These are phyloP conservation scores for Cebus imitator DNA, from an alignment of 2,113 vertebrate genomes.

Conservation along the genomic window DNA sequence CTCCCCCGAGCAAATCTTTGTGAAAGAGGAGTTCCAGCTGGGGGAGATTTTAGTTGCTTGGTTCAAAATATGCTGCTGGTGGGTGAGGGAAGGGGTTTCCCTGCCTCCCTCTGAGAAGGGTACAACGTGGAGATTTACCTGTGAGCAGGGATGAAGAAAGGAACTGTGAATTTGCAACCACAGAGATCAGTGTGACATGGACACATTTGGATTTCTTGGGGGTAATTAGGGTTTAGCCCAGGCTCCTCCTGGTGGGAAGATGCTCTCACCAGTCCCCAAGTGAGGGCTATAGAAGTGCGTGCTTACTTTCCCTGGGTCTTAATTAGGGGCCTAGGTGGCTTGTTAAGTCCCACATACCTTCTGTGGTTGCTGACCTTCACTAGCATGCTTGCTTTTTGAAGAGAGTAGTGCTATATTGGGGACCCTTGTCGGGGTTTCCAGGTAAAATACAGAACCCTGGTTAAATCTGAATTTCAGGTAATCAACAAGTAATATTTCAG, in stretches of 20 bases:
- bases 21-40: constrained; percentile 41
- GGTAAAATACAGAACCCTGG: background rate
- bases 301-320: background rate
- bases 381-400: background rate
- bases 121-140: background rate
- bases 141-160: background rate
- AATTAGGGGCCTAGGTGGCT: background rate
- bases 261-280: background rate
- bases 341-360: background rate
- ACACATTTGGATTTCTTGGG: background rate
- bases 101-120: background rate
- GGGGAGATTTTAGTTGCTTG: constrained; percentile 19
- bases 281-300: background rate
- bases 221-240: background rate
- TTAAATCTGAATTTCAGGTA: constrained; percentile 33
- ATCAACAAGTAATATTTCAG: constrained; percentile 18
- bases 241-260: background rate
- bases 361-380: background rate
- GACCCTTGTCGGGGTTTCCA: background rate
- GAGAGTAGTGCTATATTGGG: background rate
- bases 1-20: constrained; percentile 15
- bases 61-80: background rate
- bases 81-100: background rate
- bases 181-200: background rate
- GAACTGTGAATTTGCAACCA: background rate